phyloP scores from a whole-genome alignment of 2,888 invertebrate genomes.

The Melinaea marsaeus region DNA sequence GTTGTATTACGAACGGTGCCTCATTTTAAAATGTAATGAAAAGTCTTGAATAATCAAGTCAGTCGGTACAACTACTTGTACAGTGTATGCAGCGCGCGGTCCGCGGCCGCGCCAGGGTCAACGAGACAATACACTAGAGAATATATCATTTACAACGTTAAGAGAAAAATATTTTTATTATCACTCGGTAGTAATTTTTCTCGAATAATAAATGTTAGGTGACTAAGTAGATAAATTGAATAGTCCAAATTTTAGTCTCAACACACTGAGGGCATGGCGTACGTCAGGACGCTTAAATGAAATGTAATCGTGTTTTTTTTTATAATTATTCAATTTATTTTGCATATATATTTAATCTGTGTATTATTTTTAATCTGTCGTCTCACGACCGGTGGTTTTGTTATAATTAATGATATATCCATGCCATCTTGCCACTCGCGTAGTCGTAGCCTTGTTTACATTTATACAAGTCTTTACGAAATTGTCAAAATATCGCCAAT shows the following conservation, averaged over 20 bases:
- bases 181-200: neutral
- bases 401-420: too few species aligned
- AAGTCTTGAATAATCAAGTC: too few species aligned
- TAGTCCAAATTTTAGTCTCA: neutral
- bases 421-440: too few species aligned
- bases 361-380: too few species aligned
- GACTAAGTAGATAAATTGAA: neutral
- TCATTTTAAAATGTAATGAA: too few species aligned
- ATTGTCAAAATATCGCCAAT: neutral
- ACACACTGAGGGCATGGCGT: neutral
- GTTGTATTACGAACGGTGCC: too few species aligned
- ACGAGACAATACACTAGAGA: constrained; percentile 27
- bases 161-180: constrained; percentile 5
- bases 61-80: too few species aligned
- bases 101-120: constrained; percentile 11
- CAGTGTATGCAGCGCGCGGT: too few species aligned
- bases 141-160: constrained; percentile 6
- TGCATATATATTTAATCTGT: too few species aligned
- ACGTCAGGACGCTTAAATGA: neutral
- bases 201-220: neutral
- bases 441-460: neutral
- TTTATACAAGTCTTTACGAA: neutral
- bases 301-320: neutral
- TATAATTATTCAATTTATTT: neutral
- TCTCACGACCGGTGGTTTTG: too few species aligned